Percentiles rank a stretch among this genome's conserved stretches.
Conservation (phyloP, 2,113 vertebrate genomes). For the Pteruthius melanotis region DNA sequence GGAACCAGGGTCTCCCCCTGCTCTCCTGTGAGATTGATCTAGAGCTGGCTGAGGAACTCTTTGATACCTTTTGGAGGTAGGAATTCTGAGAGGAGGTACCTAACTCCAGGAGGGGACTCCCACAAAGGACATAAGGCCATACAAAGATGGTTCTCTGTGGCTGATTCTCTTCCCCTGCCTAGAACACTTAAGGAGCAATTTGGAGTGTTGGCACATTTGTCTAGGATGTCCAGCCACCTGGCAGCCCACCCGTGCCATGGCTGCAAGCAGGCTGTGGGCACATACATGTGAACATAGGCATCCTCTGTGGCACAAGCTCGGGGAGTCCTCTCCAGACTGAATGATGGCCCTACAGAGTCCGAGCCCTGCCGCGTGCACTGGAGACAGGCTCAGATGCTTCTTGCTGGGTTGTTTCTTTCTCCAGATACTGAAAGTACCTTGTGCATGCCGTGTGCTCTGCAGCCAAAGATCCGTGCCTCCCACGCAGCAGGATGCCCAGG, state of each 20-base stretch:
- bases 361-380: background rate
- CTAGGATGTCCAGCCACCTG: background rate
- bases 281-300: accelerated
- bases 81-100: background rate
- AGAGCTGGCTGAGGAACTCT: background rate
- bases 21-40: background rate
- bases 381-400: background rate
- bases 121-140: background rate
- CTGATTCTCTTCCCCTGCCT: background rate
- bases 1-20: accelerated
- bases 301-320: background rate
- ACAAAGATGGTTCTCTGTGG: background rate
- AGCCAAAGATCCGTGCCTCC: background rate
- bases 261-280: background rate
- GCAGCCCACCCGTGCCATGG: background rate
- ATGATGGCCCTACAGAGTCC: background rate
- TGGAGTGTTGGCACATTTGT: background rate
- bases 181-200: background rate
- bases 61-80: background rate
- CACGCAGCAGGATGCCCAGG: background rate
- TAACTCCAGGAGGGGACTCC: background rate
- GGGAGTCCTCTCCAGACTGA: background rate
- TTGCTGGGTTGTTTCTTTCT: background rate
- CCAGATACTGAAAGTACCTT: background rate
- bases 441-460: accelerated